These are phyloP conservation scores for Channa argus DNA, from an alignment of 2,113 vertebrate genomes.

Conservation along the genomic window DNA sequence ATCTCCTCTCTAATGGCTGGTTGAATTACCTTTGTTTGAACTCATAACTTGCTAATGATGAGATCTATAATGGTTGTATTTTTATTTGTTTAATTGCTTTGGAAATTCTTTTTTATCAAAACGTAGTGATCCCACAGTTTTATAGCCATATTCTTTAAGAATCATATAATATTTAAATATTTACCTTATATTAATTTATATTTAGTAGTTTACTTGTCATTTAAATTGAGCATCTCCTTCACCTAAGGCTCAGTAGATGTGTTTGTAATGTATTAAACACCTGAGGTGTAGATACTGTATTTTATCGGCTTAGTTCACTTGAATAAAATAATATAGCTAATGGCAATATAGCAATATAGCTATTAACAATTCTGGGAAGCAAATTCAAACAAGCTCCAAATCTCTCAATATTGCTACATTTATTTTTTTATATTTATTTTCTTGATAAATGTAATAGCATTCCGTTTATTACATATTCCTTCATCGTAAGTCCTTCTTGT, in stretches of 20 bases:
- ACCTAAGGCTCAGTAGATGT: not conserved
- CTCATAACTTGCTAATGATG: not conserved
- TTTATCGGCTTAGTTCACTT: not conserved
- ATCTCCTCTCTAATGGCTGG: not conserved
- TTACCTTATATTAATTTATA: too few relatives aligned
- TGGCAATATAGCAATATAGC: not conserved
- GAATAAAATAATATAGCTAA: not conserved
- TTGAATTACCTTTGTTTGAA: constrained; percentile 16
- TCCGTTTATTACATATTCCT: not conserved
- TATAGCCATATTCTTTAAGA: too few relatives aligned
- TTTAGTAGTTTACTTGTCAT: too few relatives aligned
- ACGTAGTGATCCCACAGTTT: too few relatives aligned
- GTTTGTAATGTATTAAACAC: not conserved
- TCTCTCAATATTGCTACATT: not conserved
- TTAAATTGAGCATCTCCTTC: not conserved
- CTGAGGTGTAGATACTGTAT: not conserved
- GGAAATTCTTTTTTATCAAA: too few relatives aligned
- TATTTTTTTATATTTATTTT: not conserved
- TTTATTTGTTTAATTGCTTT: too few relatives aligned
- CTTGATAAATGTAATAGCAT: constrained; percentile 2
- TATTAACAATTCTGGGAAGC: not conserved
- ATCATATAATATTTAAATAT: too few relatives aligned
- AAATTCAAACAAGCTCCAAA: constrained; percentile 5
- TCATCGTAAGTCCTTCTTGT: not conserved
- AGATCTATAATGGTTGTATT: too few relatives aligned